phyloP scores from a whole-genome alignment of 2,113 vertebrate genomes.

The Cebus imitator region DNA sequence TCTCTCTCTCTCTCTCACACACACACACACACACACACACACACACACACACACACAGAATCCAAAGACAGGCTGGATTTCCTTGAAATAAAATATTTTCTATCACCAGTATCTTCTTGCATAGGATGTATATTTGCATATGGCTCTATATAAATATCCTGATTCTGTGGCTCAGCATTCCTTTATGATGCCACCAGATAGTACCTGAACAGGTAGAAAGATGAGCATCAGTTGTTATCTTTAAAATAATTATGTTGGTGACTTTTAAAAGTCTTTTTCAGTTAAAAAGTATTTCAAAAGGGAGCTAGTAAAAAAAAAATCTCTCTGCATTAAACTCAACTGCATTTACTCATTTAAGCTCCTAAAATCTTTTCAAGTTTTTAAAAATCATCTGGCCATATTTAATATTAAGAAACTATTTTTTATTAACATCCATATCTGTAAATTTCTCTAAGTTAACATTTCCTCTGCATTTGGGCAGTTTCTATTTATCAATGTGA shows the following conservation, averaged over 20 bases:
- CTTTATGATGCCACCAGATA: background rate
- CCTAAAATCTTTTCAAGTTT: background rate
- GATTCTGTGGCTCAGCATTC: background rate
- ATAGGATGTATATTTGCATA: background rate
- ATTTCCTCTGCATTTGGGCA: conserved; percentile 1
- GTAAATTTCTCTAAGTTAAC: conserved; percentile 1
- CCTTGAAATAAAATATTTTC: background rate
- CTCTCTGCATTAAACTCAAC: background rate
- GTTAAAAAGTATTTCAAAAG: conserved; percentile 29
- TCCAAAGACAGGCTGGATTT: background rate
- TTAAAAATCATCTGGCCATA: background rate
- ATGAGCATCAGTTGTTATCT: background rate
- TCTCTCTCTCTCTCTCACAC: too few species aligned
- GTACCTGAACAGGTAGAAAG: background rate
- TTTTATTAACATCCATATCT: conserved; percentile 30
- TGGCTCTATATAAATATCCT: background rate
- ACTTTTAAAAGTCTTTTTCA: background rate
- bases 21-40: background rate
- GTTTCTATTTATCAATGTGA: conserved; percentile 34
- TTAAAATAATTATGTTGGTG: background rate
- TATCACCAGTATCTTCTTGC: background rate
- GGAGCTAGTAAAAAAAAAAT: conserved; percentile 10
- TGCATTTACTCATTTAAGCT: background rate
- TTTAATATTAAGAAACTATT: conserved; percentile 38
- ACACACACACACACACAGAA: background rate